Percentiles rank a stretch among this genome's conserved stretches.
These are phyloP conservation scores for Siphlonurus alternatus DNA, from an alignment of 2,888 invertebrate genomes.

Conservation along the genomic window DNA sequence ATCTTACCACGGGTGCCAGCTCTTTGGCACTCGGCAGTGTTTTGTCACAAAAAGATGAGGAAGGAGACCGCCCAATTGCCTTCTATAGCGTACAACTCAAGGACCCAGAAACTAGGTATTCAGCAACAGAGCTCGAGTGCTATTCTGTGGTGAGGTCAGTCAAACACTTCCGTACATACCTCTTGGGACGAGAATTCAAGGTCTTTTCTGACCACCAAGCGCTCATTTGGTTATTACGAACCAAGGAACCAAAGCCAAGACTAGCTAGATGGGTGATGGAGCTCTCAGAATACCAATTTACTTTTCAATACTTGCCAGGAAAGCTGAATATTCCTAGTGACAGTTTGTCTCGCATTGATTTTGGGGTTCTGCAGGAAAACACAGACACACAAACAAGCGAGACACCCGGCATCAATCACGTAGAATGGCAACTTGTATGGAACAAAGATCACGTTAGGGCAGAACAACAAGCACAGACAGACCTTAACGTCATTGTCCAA, in stretches of 20 bases:
- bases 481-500: not conserved
- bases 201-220: not conserved
- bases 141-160: not conserved
- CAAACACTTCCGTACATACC: not conserved
- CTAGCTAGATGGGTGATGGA: slow-evolving; percentile 7
- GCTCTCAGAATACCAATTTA: slow-evolving; percentile 6
- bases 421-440: too few relatives aligned
- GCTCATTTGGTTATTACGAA: not conserved
- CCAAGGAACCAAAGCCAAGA: not conserved
- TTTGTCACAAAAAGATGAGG: slow-evolving; percentile 3
- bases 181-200: not conserved
- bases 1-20: not conserved
- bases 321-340: not conserved
- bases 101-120: not conserved
- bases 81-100: slow-evolving; percentile 1
- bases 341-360: not conserved
- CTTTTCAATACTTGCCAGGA: slow-evolving; percentile 2
- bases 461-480: not conserved
- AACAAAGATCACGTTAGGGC: not conserved
- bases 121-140: not conserved
- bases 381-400: too few relatives aligned
- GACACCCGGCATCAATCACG: too few relatives aligned
- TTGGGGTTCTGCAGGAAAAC: not conserved
- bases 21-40: not conserved
- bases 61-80: slow-evolving; percentile 4